These are phyloP conservation scores for Formicarius rufipectus DNA, from an alignment of 2,113 vertebrate species.

Conservation along the genomic window DNA sequence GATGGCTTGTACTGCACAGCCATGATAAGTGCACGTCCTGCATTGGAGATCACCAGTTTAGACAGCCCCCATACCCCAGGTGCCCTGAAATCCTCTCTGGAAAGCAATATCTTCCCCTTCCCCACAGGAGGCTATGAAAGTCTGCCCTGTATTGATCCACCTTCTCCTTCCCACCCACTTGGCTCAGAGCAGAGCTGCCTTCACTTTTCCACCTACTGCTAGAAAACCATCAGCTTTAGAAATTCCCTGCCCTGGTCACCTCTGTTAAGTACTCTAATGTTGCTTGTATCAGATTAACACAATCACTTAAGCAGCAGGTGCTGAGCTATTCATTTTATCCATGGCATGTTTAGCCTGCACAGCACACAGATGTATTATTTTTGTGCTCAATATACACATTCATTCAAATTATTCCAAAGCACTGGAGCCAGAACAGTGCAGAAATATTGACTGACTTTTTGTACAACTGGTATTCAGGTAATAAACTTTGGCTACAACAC, in stretches of 20 bases:
- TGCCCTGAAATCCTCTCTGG: not conserved
- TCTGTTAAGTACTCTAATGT: not conserved
- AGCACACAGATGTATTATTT: not conserved
- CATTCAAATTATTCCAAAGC: not conserved
- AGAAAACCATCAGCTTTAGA: not conserved
- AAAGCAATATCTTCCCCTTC: not conserved
- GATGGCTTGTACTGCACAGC: not conserved
- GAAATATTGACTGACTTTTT: not conserved
- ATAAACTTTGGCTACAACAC: not conserved
- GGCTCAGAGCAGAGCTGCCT: not conserved
- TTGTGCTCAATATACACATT: not conserved
- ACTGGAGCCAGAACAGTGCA: not conserved
- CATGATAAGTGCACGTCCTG: not conserved
- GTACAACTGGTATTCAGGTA: not conserved
- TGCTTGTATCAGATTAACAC: not conserved
- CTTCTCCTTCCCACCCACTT: not conserved
- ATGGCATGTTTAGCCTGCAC: not conserved
- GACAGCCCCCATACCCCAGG: not conserved
- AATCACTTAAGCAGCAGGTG: constrained; percentile 3
- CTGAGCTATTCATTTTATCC: not conserved
- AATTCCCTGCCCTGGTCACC: not conserved
- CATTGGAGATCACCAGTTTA: not conserved
- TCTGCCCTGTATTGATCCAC: not conserved
- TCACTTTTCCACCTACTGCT: fast-evolving
- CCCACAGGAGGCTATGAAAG: too few relatives aligned